Evolutionary conservation across 92 coral and sea anemone genomes (phyloP).

Genomic region (Paramuricea clavata): DNA sequence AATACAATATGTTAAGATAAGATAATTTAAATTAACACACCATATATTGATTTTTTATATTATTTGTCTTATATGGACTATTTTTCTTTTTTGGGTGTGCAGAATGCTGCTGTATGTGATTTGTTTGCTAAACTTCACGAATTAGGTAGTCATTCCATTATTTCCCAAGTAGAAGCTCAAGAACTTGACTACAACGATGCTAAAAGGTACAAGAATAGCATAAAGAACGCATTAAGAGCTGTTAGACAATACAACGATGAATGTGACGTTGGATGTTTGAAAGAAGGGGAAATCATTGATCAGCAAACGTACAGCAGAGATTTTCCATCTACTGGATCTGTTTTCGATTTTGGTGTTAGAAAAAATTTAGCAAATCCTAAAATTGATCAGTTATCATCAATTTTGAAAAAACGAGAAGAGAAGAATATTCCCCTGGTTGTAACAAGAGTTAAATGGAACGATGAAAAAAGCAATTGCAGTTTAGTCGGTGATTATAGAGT

Average conservation of each 20-base stretch:
- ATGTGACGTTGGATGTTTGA: neutral
- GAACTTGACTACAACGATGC: constrained; percentile 9
- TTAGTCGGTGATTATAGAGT: constrained; percentile 21
- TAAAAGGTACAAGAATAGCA: constrained; percentile 1
- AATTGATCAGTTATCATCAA: neutral
- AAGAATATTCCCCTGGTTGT: neutral
- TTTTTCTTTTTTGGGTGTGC: neutral
- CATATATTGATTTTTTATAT: neutral
- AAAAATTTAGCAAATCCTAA: constrained; percentile 4
- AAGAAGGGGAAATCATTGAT: constrained; percentile 7
- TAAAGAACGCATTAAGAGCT: neutral
- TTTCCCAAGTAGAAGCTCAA: neutral
- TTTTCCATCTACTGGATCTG: constrained; percentile 10
- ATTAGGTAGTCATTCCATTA: constrained; percentile 7
- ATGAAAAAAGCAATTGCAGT: neutral
- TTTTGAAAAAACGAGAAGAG: neutral
- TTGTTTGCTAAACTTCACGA: constrained; percentile 13
- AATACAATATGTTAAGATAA: neutral
- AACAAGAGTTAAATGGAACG: constrained; percentile 8
- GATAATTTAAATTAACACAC: neutral
- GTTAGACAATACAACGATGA: neutral
- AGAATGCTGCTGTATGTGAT: constrained; percentile 23
- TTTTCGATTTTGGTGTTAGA: neutral
- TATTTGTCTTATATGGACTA: neutral
- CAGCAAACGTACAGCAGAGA: constrained; percentile 2